Evolutionary conservation across 2,113 vertebrate genomes (phyloP).

Genomic region (Picathartes gymnocephalus): DNA sequence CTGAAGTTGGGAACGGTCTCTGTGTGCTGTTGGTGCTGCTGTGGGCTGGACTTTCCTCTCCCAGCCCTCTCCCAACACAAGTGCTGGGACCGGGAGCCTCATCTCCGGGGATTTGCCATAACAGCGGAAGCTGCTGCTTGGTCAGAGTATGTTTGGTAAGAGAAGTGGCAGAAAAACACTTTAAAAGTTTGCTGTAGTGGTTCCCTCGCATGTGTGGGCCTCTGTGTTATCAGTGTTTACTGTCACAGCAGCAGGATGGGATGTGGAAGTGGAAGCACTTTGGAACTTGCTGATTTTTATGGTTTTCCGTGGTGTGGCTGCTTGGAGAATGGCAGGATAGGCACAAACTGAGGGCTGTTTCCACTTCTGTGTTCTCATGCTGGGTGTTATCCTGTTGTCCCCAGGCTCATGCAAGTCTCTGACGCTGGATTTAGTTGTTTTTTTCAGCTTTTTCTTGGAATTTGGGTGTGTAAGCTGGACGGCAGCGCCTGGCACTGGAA

Average conservation of each 20-base stretch:
- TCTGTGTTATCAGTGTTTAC: background rate
- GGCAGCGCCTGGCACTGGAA: background rate
- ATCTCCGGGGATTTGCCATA: fast-evolving
- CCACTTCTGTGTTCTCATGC: background rate
- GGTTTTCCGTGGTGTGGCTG: background rate
- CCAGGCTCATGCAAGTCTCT: background rate
- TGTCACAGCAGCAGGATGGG: background rate
- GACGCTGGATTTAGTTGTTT: background rate
- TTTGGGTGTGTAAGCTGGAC: background rate
- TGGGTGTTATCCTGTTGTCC: background rate
- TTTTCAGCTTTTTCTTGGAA: background rate
- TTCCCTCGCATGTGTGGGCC: background rate
- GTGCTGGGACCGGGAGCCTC: background rate
- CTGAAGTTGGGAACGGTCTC: background rate
- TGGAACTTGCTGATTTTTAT: background rate
- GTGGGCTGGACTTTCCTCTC: background rate
- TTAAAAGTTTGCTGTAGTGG: fast-evolving
- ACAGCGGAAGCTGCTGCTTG: background rate
- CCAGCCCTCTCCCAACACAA: background rate
- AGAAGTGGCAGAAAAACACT: background rate
- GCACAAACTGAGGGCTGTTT: background rate
- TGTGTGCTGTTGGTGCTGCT: background rate
- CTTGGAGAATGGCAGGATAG: background rate
- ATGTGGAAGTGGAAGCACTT: background rate
- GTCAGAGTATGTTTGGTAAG: background rate